Conservation (phyloP, 2,113 vertebrate genomes). For the Saccopteryx leptura region DNA sequence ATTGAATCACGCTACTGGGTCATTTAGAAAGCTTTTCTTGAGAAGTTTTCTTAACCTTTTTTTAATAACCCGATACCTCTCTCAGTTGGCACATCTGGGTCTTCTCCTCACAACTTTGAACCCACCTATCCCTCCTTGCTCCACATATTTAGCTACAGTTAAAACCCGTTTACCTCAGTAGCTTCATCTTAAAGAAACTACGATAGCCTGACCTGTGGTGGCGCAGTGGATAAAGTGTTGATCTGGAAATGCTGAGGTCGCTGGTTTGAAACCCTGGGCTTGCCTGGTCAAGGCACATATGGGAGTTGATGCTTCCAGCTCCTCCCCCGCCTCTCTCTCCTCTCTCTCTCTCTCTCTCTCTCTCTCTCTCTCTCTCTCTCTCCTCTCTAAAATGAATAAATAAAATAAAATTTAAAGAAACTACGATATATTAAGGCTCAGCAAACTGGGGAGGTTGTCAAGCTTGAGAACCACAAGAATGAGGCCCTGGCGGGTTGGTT, state of each 20-base stretch:
- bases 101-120: neutral
- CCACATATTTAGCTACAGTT: neutral
- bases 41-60: neutral
- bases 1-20: neutral
- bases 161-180: neutral
- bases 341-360: too few relatives aligned
- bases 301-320: too few relatives aligned
- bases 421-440: neutral
- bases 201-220: neutral
- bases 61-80: neutral
- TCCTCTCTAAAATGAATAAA: too few relatives aligned
- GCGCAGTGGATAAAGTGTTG: too few relatives aligned
- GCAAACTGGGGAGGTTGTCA: neutral
- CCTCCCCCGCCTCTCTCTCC: too few relatives aligned
- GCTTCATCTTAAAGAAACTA: neutral
- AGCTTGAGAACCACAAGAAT: neutral
- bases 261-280: too few relatives aligned
- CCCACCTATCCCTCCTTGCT: neutral
- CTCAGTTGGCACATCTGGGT: neutral
- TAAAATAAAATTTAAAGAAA: too few relatives aligned
- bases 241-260: too few relatives aligned
- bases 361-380: too few relatives aligned
- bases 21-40: neutral
- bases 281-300: too few relatives aligned
- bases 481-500: neutral